These are phyloP conservation scores for Nymphalis polychloros DNA, from an alignment of 2,888 invertebrate genomes.

Conservation along the genomic window DNA sequence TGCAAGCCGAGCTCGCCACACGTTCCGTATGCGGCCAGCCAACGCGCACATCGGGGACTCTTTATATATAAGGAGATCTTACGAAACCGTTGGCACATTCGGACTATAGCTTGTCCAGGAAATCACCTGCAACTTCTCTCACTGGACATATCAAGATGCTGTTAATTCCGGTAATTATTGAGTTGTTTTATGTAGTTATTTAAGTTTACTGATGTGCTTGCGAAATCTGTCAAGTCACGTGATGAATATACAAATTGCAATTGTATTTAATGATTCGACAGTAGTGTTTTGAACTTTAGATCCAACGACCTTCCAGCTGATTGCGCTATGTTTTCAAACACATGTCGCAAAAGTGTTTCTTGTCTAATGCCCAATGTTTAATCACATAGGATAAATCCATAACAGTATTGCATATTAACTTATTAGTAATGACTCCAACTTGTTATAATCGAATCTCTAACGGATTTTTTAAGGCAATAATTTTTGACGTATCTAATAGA, in stretches of 20 bases:
- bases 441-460: background rate
- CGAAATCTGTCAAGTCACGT: constrained; percentile 10
- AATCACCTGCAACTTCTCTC: constrained; percentile 68
- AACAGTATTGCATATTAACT: constrained; percentile 44
- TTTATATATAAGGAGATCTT: constrained; percentile 77
- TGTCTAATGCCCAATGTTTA: constrained; percentile 45
- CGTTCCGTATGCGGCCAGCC: constrained; percentile 55
- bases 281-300: constrained; percentile 46
- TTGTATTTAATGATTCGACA: constrained; percentile 32
- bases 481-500: background rate
- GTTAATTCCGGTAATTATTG: constrained; percentile 59
- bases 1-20: constrained; percentile 52
- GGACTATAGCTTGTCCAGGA: constrained; percentile 73
- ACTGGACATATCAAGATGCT: constrained; percentile 61
- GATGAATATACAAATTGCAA: constrained; percentile 22
- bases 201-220: constrained; percentile 10
- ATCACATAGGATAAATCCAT: constrained; percentile 44
- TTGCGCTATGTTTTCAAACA: constrained; percentile 49
- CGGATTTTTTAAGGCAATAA: background rate
- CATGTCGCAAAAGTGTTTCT: constrained; percentile 50
- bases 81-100: constrained; percentile 78
- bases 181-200: constrained; percentile 15
- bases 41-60: constrained; percentile 58
- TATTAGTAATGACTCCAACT: constrained; percentile 24
- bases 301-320: constrained; percentile 47